Evolutionary conservation across 2,113 vertebrate species (phyloP).

Genomic region (Otis tarda): DNA sequence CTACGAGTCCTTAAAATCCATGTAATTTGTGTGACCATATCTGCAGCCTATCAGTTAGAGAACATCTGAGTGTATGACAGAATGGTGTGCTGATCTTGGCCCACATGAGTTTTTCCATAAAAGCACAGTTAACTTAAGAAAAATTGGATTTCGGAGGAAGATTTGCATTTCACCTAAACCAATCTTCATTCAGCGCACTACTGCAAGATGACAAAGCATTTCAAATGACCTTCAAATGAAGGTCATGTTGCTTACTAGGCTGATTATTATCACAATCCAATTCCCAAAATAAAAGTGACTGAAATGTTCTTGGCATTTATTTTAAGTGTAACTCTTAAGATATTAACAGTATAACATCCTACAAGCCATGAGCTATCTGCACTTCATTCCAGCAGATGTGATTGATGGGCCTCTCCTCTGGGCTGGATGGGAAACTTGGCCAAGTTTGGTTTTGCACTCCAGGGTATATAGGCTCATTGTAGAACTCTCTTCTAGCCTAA

Average conservation of each 20-base stretch:
- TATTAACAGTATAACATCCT: conserved; percentile 31
- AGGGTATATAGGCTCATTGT: neutral
- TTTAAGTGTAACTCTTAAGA: neutral
- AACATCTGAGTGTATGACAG: neutral
- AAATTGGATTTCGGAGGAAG: neutral
- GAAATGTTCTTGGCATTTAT: conserved; percentile 12
- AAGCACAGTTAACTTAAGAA: neutral
- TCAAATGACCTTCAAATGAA: conserved; percentile 61
- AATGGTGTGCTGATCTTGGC: neutral
- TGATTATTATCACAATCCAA: conserved; percentile 12
- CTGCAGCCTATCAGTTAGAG: neutral
- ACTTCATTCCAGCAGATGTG: conserved; percentile 25
- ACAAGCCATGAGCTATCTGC: neutral
- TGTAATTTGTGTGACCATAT: neutral
- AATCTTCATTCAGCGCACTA: neutral
- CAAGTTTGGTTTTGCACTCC: neutral
- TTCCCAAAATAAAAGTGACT: conserved; percentile 2
- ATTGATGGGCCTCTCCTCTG: conserved; percentile 5
- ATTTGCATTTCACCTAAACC: neutral
- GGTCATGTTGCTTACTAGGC: neutral
- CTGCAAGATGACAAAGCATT: conserved; percentile 42
- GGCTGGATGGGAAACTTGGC: neutral
- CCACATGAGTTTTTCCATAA: neutral
- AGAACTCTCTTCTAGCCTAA: conserved; percentile 35
- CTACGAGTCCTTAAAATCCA: neutral